Conservation (phyloP, 2,888 invertebrate genomes). For the Harpagoxenus sublaevis region DNA sequence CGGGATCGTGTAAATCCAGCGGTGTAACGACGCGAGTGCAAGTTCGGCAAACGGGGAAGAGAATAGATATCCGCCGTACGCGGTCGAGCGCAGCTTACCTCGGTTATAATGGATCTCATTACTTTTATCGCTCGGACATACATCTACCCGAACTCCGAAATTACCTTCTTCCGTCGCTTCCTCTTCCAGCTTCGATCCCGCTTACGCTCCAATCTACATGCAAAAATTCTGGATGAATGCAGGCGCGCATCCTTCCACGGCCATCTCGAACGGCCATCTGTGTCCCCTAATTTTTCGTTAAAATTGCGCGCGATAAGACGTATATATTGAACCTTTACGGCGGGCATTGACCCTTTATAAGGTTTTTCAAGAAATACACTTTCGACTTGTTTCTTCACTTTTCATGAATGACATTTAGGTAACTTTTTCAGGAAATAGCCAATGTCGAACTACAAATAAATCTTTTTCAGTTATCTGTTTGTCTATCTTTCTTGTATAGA, state of each 20-base stretch:
- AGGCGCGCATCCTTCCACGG: slow-evolving; percentile 50
- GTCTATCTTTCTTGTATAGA: neutral
- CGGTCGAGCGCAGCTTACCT: slow-evolving; percentile 74
- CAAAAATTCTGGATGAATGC: slow-evolving; percentile 78
- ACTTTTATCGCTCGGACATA: slow-evolving; percentile 85
- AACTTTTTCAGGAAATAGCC: neutral
- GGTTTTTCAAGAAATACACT: neutral
- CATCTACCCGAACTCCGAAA: slow-evolving; percentile 81
- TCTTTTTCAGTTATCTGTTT: neutral
- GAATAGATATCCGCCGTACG: slow-evolving; percentile 67
- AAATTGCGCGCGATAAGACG: slow-evolving; percentile 62
- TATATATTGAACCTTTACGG: slow-evolving; percentile 48
- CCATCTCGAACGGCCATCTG: slow-evolving; percentile 57
- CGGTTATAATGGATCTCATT: slow-evolving; percentile 85
- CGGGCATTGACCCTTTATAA: neutral
- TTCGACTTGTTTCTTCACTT: neutral
- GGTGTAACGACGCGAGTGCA: slow-evolving; percentile 25
- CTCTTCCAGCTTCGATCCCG: slow-evolving; percentile 41
- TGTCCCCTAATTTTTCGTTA: slow-evolving; percentile 62
- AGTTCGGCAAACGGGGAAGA: slow-evolving; percentile 46
- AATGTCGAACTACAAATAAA: neutral
- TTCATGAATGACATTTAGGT: slow-evolving; percentile 1
- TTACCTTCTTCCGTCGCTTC: slow-evolving; percentile 75
- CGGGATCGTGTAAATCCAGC: slow-evolving; percentile 37
- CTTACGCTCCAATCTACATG: slow-evolving; percentile 79